Evolutionary conservation across 2,888 invertebrate genomes (phyloP).

Genomic region (Drosophila fungiperda): DNA sequence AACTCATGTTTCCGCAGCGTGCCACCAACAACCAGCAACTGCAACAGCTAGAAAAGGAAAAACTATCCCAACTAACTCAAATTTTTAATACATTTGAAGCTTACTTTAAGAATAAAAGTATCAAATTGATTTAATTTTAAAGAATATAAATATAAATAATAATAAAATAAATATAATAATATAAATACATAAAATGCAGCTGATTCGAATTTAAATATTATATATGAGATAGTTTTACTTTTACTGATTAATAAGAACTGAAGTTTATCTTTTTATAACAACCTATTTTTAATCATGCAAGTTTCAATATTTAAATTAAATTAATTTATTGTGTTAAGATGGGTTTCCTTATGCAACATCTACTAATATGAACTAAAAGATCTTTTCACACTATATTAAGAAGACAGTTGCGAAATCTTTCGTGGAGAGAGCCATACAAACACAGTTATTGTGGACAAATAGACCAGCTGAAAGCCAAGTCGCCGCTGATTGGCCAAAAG

Average conservation of each 20-base stretch:
- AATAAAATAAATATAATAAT: too few relatives aligned
- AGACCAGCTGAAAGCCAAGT: conserved; percentile 50
- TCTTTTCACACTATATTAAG: conserved; percentile 50
- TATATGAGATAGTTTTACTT: neutral
- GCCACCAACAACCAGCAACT: conserved; percentile 29
- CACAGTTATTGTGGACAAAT: conserved; percentile 29
- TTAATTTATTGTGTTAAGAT: neutral
- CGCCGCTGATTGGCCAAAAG: conserved; percentile 75
- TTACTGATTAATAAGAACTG: neutral
- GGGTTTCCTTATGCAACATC: neutral
- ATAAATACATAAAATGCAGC: neutral
- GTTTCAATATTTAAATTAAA: neutral
- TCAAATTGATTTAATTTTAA: neutral
- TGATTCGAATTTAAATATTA: neutral
- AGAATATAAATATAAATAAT: neutral
- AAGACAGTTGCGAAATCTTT: conserved; percentile 15
- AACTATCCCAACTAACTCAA: neutral
- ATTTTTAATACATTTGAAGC: conserved; percentile 5
- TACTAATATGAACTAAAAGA: neutral
- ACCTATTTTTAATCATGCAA: neutral
- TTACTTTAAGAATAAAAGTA: neutral
- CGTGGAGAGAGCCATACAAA: conserved; percentile 8
- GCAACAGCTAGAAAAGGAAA: conserved; percentile 25
- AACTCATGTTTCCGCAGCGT: conserved; percentile 70
- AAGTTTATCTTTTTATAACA: neutral